Base-by-base conservation (phyloP, 2,113 vertebrate species). In the Toxostoma redivivum region DNA sequence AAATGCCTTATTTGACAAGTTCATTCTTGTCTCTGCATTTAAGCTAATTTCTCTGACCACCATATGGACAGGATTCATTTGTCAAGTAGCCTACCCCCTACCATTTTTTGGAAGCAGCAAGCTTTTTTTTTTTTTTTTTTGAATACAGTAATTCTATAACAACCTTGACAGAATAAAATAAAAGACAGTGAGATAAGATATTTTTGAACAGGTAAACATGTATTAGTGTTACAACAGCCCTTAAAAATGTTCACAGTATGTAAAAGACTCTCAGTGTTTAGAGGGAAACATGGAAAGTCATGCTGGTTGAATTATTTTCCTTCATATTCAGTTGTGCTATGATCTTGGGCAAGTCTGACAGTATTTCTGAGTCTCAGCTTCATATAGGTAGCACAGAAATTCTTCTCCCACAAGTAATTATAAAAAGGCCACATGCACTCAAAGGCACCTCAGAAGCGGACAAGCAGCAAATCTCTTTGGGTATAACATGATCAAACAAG, bases 1-100 rank as follows among this genome's bases (percentile, higher is more conserved):
- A 95, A 96, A 83, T 91, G 90, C 67, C 86, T 95, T 88, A 67
- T 86, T 95, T 62, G 48, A 94, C 38, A 61, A 92, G 80, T 78
- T 88, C 58, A 74, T 95, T 95, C 80, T 94, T 91, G 73, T 95
- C 71, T 95, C 56, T 15, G 9, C 54, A 70, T 88, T 95, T 83
- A 89, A 88, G 87, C 89, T 82, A 85, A 93, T 95, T 94, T 95
- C 40, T 86, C 82, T 93, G 62, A 87, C 48, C 81, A 40, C 64
- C 67, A 90, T 84, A 91, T 83, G 83, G 77, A 78, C 47, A 54
- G 37, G 37, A 84, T 56, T 92, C 56, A 42, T 80, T 82, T 90
- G 69, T 80, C 81, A 77, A 83, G 93, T 76, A 87, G 12, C 15
- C 21, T 2, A 3, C 5, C 17, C 17, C 37, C 11, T 65, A 31